Conservation (phyloP, 2,888 invertebrate species). For the Tinea trinotella region DNA sequence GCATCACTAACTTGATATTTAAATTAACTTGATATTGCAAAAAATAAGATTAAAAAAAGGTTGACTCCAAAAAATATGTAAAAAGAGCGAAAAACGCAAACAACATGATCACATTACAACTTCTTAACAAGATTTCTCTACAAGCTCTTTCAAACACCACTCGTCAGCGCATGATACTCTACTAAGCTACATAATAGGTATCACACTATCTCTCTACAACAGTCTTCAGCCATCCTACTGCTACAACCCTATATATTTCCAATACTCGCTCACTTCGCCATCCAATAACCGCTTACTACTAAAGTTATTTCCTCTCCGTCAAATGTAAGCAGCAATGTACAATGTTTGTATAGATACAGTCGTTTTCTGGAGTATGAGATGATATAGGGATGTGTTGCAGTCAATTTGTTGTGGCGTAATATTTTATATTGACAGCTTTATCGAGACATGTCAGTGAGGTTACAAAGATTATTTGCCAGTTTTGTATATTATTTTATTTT, state of each 20-base stretch:
- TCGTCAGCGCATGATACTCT: slow-evolving; percentile 12
- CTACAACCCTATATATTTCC: too few relatives aligned
- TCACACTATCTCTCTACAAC: slow-evolving; percentile 8
- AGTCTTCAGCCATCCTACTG: slow-evolving; percentile 2
- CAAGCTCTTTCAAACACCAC: background rate
- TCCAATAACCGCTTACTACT: background rate
- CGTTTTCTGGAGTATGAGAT: background rate
- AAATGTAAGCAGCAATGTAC: background rate
- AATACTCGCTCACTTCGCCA: background rate
- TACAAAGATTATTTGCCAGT: background rate
- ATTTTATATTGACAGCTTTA: slow-evolving; percentile 18
- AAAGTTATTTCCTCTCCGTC: background rate
- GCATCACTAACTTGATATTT: too few relatives aligned
- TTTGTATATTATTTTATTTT: background rate
- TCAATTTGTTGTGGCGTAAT: slow-evolving; percentile 12
- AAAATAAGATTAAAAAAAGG: background rate
- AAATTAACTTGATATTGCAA: too few relatives aligned
- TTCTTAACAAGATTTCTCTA: slow-evolving; percentile 6
- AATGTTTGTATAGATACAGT: background rate
- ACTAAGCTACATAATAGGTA: slow-evolving; percentile 13
- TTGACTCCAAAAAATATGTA: too few relatives aligned
- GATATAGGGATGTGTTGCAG: slow-evolving; percentile 14
- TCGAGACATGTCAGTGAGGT: slow-evolving; percentile 6
- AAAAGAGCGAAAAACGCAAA: background rate
- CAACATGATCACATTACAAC: slow-evolving; percentile 1